Base-by-base conservation (phyloP, 2,888 invertebrate species). In the Ormyrus nitidulus region DNA sequence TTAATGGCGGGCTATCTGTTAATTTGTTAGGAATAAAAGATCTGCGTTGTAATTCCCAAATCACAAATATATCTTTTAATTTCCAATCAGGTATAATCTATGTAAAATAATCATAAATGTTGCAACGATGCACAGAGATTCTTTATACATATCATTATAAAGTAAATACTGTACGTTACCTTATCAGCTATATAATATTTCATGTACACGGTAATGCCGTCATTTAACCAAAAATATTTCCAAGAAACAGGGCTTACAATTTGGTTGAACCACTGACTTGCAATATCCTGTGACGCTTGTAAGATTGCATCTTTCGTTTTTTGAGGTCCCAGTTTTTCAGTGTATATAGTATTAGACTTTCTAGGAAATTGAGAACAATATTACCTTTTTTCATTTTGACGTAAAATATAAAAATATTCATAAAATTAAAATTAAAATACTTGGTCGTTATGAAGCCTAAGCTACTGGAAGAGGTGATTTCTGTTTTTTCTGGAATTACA, bases 21-120 rank as follows among this genome's bases (percentile, higher is more conserved):
- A 82, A 69, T 80, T 71, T 79, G 56, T 82, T 82, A 19, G 81
- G 79, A 10, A 82, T 79, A 44, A 85, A 84, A 5, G 85, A 81
- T 49, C 81, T 68, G 7, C 79, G 81, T 69, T 85, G 85, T 44
- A 84, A 62, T 46, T 83, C 82, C 65, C 84, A 83, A 34, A 83
- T 72, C n/a, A 84, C 83, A 66, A 85, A 84, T 76, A 83, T 81
- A 48, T 85, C 85, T 81, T 83, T 82, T 79, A 84, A 79, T 19
- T 82, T 77, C 83, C 83, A 85, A 46, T 84, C 75, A 3, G 81
- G 79, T 66, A 79, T 72, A n/a, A 82, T 77, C 81, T 81, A 69
- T 49, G 56, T 48, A 54, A 53, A 49, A 11, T 34, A 51, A 53
- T 62, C 65, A 56, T n/a, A 46, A 46, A 56, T 49, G 51, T n/a